A percentile compares a stretch with the other conserved stretches of the same genome.
These are phyloP conservation scores for Amblyornis subalaris DNA, from an alignment of 2,113 vertebrate genomes.

Conservation along the genomic window DNA sequence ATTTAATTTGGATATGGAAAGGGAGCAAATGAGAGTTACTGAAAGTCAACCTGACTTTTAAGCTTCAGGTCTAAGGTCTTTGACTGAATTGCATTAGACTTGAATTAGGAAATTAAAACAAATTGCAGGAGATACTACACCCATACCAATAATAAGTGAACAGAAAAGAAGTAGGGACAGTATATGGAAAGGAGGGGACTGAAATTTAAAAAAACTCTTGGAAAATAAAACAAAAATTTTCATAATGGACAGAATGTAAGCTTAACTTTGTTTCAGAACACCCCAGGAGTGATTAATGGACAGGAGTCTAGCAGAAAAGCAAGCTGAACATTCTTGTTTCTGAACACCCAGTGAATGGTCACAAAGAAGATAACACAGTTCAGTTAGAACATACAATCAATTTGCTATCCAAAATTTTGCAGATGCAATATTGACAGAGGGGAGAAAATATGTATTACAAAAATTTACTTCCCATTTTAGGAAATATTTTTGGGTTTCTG, in stretches of 20 bases:
- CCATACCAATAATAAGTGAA: neutral
- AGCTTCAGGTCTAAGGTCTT: conserved; percentile 12
- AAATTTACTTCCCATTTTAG: neutral
- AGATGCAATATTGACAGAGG: neutral
- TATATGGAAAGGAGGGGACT: neutral
- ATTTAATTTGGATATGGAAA: conserved; percentile 33
- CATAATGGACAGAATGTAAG: neutral
- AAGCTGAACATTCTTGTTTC: neutral
- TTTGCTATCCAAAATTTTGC: neutral
- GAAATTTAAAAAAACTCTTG: neutral
- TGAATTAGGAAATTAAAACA: conserved; percentile 40
- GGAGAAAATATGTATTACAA: neutral
- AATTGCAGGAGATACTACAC: neutral
- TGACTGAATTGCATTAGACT: neutral
- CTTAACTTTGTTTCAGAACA: neutral
- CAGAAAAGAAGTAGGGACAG: neutral
- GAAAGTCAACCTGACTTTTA: neutral
- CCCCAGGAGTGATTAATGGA: neutral
- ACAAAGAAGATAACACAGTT: neutral
- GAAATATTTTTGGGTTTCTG: neutral
- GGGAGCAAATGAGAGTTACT: neutral
- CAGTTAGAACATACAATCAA: neutral
- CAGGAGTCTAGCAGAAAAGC: neutral
- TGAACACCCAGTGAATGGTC: neutral
- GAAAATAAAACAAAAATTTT: neutral